Base-by-base conservation (phyloP, 2,888 invertebrate genomes). In the Eulithis prunata region DNA sequence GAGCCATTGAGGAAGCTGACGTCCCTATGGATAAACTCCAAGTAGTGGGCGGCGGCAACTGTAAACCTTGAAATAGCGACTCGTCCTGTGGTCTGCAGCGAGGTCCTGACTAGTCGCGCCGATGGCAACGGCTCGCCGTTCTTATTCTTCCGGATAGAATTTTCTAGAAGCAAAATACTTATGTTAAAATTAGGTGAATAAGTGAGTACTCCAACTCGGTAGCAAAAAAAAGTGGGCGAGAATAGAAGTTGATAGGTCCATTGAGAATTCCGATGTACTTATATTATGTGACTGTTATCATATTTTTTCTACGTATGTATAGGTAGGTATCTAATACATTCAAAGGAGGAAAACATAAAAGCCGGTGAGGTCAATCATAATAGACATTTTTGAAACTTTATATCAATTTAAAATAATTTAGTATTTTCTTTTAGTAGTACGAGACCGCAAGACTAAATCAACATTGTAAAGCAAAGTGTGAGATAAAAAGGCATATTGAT, bases 21-120 rank as follows among this genome's bases (percentile, higher is more conserved):
- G 61, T 90, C 90, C 64, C 77, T 77, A 56, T 84, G 79, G 13
- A 89, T 81, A 56, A 89, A 88, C 66, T 88, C 80, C 41, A 88
- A 61, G 73, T 82, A 86, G 59, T 83, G 82, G 0, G 75, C 70
- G 1, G 84, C 84, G 5, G 88, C 89, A 6, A 77, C 71, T 11
- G 78, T 88, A 68, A 88, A 85, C 2, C 69, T 74, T 14, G 69
- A 72, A 63, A 78, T 85, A 71, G 88, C 82, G 13, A 87, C 84
- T 4, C 87, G 78, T 0, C 88, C 87, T 2, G 84, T 85, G 4
- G 82, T 75, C 71, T 86, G 84, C 10, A 90, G 73, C 36, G 71
- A 71, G 12, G 86, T 88, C 21, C 89, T 81, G 13, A 90, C 85
- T 66, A 76, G 78, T 53, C 89, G 78, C 8, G 89, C 87, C 8